Percentiles rank a stretch among this genome's conserved stretches.
These are phyloP conservation scores for Coenonympha arcania DNA, from an alignment of 2,888 invertebrate species.

Conservation along the genomic window DNA sequence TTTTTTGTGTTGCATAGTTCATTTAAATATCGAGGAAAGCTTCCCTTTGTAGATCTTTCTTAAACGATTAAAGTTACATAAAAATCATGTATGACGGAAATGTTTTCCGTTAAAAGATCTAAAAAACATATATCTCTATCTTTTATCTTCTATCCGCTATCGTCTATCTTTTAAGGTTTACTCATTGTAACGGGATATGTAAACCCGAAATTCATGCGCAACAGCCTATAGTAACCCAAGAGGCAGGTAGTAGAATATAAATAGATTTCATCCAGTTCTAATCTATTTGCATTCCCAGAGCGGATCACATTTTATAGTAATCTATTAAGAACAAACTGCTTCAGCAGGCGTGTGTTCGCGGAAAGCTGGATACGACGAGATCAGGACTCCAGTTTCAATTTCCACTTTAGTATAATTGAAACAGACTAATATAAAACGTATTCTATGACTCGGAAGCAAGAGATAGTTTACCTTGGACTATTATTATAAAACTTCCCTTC, in stretches of 20 bases:
- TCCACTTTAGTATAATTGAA: slow-evolving; percentile 61
- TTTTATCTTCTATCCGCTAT: no score
- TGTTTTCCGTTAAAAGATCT: no score
- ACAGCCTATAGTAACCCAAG: not conserved
- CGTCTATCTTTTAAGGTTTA: no score
- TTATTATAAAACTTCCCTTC: not conserved
- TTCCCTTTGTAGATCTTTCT: no score
- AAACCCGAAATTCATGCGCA: no score
- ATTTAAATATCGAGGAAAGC: no score
- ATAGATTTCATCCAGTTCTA: not conserved
- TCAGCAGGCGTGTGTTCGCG: not conserved
- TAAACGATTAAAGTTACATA: no score
- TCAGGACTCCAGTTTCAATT: slow-evolving; percentile 49
- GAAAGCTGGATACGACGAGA: slow-evolving; percentile 4
- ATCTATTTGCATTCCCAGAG: slow-evolving; percentile 5
- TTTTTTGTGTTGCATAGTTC: no score
- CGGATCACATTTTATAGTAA: slow-evolving; percentile 7
- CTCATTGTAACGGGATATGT: no score
- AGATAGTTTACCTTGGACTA: slow-evolving; percentile 12
- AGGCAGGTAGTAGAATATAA: slow-evolving; percentile 1
- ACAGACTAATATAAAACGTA: slow-evolving; percentile 34
- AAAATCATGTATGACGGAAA: no score
- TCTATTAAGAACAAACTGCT: slow-evolving; percentile 7
- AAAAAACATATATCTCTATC: no score
- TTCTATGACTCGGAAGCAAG: slow-evolving; percentile 16